Conservation (phyloP, 1,140 invertebrate genomes). For the Musca vetustissima region DNA sequence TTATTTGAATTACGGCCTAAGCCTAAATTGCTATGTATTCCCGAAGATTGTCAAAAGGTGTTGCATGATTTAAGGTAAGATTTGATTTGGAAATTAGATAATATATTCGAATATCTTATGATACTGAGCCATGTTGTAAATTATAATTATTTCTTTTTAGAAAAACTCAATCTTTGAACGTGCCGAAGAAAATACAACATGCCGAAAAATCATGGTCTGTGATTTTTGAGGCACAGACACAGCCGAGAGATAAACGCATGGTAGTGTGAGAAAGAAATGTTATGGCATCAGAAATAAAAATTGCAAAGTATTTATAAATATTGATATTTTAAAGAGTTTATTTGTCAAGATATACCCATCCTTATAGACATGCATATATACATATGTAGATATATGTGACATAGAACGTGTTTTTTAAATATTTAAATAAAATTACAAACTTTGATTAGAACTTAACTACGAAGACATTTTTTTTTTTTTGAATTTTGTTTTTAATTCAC, state of each 20-base stretch:
- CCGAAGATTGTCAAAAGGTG: constrained; percentile 34
- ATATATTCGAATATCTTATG: too few relatives aligned
- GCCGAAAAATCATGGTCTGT: constrained; percentile 52
- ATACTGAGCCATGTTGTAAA: too few relatives aligned
- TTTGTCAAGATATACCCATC: background rate
- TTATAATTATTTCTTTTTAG: constrained; percentile 8
- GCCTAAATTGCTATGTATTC: constrained; percentile 45
- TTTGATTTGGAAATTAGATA: too few relatives aligned
- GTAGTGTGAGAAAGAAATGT: background rate
- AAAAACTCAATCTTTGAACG: constrained; percentile 22
- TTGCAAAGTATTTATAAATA: too few relatives aligned
- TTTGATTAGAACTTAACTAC: background rate
- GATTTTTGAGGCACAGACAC: constrained; percentile 38
- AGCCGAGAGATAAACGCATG: constrained; percentile 18
- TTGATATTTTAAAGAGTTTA: background rate
- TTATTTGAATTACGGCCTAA: constrained; percentile 41
- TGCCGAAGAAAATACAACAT: constrained; percentile 26
- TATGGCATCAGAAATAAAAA: too few relatives aligned
- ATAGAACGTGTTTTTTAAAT: background rate
- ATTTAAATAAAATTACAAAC: background rate
- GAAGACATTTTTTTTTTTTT: background rate
- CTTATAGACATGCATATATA: background rate
- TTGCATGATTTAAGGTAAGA: constrained; percentile 39
- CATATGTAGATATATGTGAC: background rate
- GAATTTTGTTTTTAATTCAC: background rate